These are phyloP conservation scores for Leptopilina syphax DNA, from an alignment of 2,888 invertebrate genomes.

Conservation along the genomic window DNA sequence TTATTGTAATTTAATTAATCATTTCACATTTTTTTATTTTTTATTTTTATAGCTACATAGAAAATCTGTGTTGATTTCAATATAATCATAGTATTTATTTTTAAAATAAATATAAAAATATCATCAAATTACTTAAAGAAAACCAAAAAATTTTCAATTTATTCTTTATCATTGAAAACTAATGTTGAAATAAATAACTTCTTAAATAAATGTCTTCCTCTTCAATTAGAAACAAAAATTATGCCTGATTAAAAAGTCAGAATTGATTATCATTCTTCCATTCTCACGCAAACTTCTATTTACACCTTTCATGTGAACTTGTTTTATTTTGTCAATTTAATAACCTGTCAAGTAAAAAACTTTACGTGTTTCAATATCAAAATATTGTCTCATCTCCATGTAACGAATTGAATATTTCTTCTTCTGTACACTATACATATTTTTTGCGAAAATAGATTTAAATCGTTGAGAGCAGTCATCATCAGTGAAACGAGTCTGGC, in stretches of 20 bases:
- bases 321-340: slow-evolving; percentile 28
- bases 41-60: no score
- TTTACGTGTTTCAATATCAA: slow-evolving; percentile 13
- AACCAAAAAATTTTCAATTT: no score
- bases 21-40: background rate
- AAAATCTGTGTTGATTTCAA: no score
- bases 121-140: no score
- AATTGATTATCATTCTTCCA: no score
- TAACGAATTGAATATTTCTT: background rate
- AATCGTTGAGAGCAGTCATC: background rate
- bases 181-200: background rate
- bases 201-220: background rate
- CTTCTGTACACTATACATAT: no score
- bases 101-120: no score
- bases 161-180: no score
- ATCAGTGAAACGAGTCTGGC: slow-evolving; percentile 11
- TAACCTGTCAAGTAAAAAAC: slow-evolving; percentile 20
- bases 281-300: no score
- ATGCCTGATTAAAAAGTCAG: no score
- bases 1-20: background rate
- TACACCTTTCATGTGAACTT: background rate
- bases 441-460: background rate
- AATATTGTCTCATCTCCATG: background rate
- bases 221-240: no score
- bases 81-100: no score